phyloP scores from a whole-genome alignment of 2,888 invertebrate genomes.

The Yponomeuta cagnagella region DNA sequence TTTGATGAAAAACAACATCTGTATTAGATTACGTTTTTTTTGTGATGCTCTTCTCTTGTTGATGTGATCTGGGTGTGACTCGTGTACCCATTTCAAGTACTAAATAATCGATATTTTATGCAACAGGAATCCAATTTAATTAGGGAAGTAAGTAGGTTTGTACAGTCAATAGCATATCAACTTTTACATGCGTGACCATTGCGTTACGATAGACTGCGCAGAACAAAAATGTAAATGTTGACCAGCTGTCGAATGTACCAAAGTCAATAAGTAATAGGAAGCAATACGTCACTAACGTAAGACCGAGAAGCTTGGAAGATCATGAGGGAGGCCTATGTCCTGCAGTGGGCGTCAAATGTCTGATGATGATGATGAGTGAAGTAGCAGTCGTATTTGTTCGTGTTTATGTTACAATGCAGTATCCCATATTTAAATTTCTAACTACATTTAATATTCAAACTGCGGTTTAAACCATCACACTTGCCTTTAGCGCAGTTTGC shows the following conservation, averaged over 20 bases:
- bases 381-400: not conserved
- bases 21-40: not conserved
- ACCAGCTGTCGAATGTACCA: not conserved
- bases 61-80: slow-evolving; percentile 74
- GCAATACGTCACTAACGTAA: no score
- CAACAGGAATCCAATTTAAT: slow-evolving; percentile 8
- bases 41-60: slow-evolving; percentile 21
- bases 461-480: not conserved
- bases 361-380: no score
- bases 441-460: not conserved
- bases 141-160: not conserved
- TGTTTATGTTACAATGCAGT: not conserved
- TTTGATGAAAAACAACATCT: slow-evolving; percentile 10
- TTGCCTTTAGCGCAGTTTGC: not conserved
- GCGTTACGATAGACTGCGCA: no score
- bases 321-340: no score
- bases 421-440: not conserved
- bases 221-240: no score
- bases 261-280: not conserved
- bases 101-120: slow-evolving; percentile 48
- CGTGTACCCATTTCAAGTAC: slow-evolving; percentile 39
- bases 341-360: no score
- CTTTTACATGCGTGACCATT: no score
- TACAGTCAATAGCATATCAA: not conserved
- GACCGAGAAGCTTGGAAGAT: no score